Evolutionary conservation across 2,888 invertebrate species (phyloP), one percentile per base, ranked within the genome.

Genomic region (Heterodera filipjevi): DNA sequence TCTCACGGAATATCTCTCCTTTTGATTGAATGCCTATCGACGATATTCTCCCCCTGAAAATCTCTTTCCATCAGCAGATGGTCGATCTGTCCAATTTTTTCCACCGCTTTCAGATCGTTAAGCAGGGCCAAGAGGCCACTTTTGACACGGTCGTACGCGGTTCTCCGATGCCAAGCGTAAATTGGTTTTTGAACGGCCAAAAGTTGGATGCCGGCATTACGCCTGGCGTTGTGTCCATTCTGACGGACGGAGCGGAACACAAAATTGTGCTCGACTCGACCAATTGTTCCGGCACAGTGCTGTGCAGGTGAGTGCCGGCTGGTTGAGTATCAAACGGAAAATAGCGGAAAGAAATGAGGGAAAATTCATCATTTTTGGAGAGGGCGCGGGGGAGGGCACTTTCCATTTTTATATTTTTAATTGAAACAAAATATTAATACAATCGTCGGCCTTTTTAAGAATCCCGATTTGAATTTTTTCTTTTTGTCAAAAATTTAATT

Each of bases 241-340:
- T 10, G 10, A 35, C 30, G 59, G 91, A 94, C 84, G 94, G 95
- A 90, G 94, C 94, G 89, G 93, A 93, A 0, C 94, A 93, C 87
- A 93, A 93, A 0, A 90, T 97, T 71, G 92, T 93, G 66, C 93
- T 96, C 85, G 93, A 88, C 83, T 85, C 86, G 53, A 83, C 85
- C 39, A 80, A 83, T 71, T 88, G 85, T 80, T 86, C 87, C 77
- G 88, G 88, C 77, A 88, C 88, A 70, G 84, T 88, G 53, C 78
- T 87, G 39, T 87, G 87, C 81, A 82, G 83, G 84, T 85, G 70
- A 27, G 32, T 0, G n/a, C 16, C 27, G 35, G 73, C 22, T 22
- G 16, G 12, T 49, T 46, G 27, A n/a, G 32, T 5, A 66, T 1
- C 10, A 27, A n/a, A 22, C 8, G 66, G 14, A 39, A 53, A n/a